These are phyloP conservation scores for Scomber scombrus DNA, from an alignment of 2,113 vertebrate genomes.

Conservation along the genomic window DNA sequence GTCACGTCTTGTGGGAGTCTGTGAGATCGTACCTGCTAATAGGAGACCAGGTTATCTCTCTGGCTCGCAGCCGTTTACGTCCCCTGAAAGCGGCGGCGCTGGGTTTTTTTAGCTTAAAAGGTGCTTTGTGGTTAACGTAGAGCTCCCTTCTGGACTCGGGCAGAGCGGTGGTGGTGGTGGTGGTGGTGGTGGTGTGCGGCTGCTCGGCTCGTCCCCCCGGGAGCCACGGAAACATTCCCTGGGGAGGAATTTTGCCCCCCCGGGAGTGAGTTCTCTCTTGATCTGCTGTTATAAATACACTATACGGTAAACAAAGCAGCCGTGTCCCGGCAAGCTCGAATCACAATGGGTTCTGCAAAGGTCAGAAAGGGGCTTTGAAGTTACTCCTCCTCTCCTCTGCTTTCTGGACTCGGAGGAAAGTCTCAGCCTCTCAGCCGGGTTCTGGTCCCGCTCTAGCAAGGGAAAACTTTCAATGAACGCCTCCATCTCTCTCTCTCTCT, in stretches of 20 bases:
- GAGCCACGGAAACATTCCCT: constrained; percentile 70
- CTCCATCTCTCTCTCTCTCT: constrained; percentile 46
- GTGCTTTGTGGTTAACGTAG: constrained; percentile 52
- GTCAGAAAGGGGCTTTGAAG: constrained; percentile 46
- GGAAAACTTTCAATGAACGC: constrained; percentile 25
- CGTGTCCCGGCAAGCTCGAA: constrained; percentile 13
- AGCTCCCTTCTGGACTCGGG: constrained; percentile 54
- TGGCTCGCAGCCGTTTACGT: constrained; percentile 29
- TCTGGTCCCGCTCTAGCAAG: constrained; percentile 6
- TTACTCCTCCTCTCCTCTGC: constrained; percentile 11
- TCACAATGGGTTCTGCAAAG: constrained; percentile 45
- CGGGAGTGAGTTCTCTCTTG: constrained; percentile 68
- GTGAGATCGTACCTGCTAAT: constrained; percentile 59
- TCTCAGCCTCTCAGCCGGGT: neutral
- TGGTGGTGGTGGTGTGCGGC: constrained; percentile 35
- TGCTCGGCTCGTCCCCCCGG: constrained; percentile 60
- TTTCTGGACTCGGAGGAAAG: neutral
- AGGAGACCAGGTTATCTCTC: constrained; percentile 55
- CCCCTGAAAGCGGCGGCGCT: constrained; percentile 44
- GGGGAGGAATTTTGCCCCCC: constrained; percentile 54
- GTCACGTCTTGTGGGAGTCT: neutral
- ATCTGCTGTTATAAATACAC: constrained; percentile 77
- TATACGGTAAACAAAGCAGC: constrained; percentile 64
- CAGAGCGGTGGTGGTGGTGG: no score
- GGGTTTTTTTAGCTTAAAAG: constrained; percentile 34